These are phyloP conservation scores for Stenodera caucasica DNA, from an alignment of 2,888 invertebrate genomes.

Conservation along the genomic window DNA sequence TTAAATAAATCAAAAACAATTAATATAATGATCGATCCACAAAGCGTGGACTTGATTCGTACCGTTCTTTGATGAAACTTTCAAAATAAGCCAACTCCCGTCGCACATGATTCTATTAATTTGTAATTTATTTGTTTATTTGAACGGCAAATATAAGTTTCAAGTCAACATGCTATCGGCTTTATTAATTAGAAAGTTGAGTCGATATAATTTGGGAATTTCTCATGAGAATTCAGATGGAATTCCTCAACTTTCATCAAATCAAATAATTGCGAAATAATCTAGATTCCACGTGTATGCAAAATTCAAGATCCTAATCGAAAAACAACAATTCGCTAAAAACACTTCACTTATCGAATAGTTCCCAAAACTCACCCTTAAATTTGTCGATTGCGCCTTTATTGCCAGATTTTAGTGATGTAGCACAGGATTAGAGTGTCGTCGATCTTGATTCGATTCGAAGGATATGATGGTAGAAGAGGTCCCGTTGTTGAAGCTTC, in stretches of 20 bases:
- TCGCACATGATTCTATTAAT: not conserved
- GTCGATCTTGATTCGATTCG: constrained; percentile 3
- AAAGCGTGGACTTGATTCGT: not conserved
- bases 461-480: not conserved
- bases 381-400: not conserved
- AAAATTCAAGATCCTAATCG: not conserved
- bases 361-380: not conserved
- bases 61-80: constrained; percentile 3
- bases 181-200: constrained; percentile 7
- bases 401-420: not conserved
- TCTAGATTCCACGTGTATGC: not conserved
- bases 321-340: not conserved
- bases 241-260: not conserved
- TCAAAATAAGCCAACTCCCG: not conserved
- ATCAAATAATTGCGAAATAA: not conserved
- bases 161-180: not conserved
- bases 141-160: not conserved
- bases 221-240: not conserved
- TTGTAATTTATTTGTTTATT: constrained; percentile 4
- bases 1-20: constrained; percentile 9
- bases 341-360: not conserved
- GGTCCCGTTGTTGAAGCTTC: constrained; percentile 39
- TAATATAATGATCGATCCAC: not conserved
- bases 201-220: not conserved
- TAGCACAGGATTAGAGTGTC: not conserved